phyloP scores from a whole-genome alignment of 2,113 vertebrate species.

The Columba livia region DNA sequence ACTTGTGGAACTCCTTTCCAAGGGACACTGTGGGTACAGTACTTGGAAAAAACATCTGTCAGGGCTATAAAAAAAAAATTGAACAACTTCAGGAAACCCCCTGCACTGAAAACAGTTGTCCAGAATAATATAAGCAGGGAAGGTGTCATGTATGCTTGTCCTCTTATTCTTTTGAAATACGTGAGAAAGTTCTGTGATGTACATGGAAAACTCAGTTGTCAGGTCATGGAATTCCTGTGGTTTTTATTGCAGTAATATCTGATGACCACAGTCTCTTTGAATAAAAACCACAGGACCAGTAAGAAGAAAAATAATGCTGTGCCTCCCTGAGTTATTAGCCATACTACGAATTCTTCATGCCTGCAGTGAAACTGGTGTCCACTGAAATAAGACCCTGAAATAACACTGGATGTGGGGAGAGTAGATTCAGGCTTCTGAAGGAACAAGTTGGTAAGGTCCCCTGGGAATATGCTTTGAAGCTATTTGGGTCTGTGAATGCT shows the following conservation, averaged over 20 bases:
- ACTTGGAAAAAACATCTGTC: not conserved
- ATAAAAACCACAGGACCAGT: not conserved
- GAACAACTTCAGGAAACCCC: not conserved
- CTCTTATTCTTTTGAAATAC: not conserved
- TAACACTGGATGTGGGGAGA: not conserved
- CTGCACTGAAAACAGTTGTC: not conserved
- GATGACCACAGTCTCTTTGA: not conserved
- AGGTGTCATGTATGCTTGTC: not conserved
- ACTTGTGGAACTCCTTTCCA: not conserved
- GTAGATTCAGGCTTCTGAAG: not conserved
- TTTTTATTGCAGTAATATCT: not conserved
- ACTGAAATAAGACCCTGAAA: not conserved
- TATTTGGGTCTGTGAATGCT: not conserved
- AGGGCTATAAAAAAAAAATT: not conserved
- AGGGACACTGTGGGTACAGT: not conserved
- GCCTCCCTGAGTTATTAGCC: not conserved
- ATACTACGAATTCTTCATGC: not conserved
- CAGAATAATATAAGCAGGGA: not conserved
- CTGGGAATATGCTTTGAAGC: not conserved
- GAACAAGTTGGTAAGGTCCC: not conserved
- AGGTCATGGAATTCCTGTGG: not conserved
- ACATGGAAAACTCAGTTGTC: not conserved
- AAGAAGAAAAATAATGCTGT: not conserved
- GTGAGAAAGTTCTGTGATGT: not conserved
- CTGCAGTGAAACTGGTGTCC: not conserved